Evolutionary conservation across 2,797 vertebrate genomes (phyloP).

Genomic region (Scyliorhinus canicula): DNA sequence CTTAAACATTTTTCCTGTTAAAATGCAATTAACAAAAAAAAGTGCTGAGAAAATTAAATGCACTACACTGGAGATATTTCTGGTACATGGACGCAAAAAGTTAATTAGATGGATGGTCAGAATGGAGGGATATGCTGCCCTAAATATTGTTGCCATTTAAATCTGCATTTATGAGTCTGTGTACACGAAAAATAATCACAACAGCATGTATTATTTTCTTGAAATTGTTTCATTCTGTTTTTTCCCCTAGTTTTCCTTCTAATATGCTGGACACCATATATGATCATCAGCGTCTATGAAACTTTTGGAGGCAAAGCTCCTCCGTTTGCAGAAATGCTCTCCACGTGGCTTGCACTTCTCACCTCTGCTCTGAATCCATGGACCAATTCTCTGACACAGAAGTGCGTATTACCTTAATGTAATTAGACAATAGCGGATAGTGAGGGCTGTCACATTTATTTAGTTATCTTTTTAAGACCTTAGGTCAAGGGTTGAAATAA

Average conservation of each 20-base stretch:
- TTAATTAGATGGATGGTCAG: not conserved
- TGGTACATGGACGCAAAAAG: not conserved
- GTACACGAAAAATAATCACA: not conserved
- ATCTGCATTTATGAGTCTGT: not conserved
- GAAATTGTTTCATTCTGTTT: slow-evolving; percentile 14
- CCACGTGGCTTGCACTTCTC: slow-evolving; percentile 59
- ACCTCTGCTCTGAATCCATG: slow-evolving; percentile 64
- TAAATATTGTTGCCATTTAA: not conserved
- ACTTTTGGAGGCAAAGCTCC: slow-evolving; percentile 50
- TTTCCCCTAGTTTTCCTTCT: slow-evolving; percentile 54
- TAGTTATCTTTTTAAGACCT: not conserved
- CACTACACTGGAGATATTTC: not conserved
- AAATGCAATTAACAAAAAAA: not conserved
- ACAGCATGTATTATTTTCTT: not conserved
- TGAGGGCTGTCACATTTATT: not conserved
- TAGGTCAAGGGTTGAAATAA: not conserved
- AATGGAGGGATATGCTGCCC: not conserved
- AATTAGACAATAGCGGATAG: not conserved
- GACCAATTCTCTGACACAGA: slow-evolving; percentile 63
- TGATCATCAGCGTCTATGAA: slow-evolving; percentile 62
- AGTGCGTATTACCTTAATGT: slow-evolving; percentile 48
- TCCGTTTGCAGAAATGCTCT: slow-evolving; percentile 46
- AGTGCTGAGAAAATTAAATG: not conserved
- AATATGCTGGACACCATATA: slow-evolving; percentile 63
- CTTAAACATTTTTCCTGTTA: not conserved